Conservation (phyloP, 2,888 invertebrate genomes). For the Caenorhabditis plicata region DNA sequence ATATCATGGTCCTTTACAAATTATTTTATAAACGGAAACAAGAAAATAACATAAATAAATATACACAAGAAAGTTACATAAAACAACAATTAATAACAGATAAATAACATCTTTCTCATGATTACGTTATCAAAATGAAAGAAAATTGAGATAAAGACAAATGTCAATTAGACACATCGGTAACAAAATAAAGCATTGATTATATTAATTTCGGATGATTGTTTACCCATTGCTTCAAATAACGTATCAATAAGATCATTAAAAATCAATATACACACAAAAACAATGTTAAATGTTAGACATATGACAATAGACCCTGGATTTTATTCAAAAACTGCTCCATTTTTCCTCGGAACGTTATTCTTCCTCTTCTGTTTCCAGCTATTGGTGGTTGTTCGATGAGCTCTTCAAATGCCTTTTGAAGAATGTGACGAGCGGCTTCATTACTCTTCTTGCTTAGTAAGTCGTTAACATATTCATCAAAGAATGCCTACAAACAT, state of each 20-base stretch:
- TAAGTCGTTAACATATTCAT: slow-evolving; percentile 32
- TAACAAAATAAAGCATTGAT: no score
- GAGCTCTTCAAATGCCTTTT: slow-evolving; percentile 27
- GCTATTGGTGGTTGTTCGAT: slow-evolving; percentile 20
- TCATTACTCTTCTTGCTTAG: slow-evolving; percentile 36
- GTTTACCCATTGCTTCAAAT: no score
- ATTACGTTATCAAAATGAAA: background rate
- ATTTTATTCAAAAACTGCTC: slow-evolving; percentile 53
- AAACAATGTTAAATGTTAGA: slow-evolving; percentile 2
- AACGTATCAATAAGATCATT: no score
- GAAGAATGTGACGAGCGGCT: slow-evolving; percentile 22
- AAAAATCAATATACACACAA: no score
- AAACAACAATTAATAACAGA: background rate
- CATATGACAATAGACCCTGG: slow-evolving; percentile 46
- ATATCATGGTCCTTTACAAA: no score
- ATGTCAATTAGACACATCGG: no score
- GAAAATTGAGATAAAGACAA: no score
- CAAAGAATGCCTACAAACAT: slow-evolving; percentile 35
- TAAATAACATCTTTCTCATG: background rate
- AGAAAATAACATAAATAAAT: slow-evolving; percentile 1
- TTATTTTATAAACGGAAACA: no score
- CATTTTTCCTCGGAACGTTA: slow-evolving; percentile 53
- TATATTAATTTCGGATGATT: no score
- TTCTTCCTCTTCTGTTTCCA: slow-evolving; percentile 21
- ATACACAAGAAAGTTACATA: background rate